These are phyloP conservation scores for Macroglossus sobrinus DNA, from an alignment of 2,113 vertebrate genomes.

Conservation along the genomic window DNA sequence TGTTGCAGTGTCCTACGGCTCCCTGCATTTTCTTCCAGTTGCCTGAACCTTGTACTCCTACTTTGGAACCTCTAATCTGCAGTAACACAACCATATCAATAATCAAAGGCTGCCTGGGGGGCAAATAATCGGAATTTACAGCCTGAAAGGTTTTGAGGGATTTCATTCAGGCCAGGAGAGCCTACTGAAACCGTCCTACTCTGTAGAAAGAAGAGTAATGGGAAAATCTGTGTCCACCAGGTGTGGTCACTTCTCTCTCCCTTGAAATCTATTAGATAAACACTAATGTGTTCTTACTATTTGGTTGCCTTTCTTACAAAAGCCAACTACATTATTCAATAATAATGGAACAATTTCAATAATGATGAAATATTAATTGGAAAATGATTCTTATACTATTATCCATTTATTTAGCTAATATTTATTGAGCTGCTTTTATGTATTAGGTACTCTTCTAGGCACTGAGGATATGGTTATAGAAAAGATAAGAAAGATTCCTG, in stretches of 20 bases:
- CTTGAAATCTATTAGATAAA: neutral
- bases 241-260: neutral
- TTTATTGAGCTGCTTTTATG: neutral
- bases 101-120: neutral
- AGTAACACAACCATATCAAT: neutral
- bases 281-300: neutral
- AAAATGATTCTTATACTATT: neutral
- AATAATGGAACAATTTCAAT: neutral
- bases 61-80: too few species aligned
- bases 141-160: neutral
- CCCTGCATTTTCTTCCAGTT: too few species aligned
- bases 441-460: neutral
- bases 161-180: neutral
- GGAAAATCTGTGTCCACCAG: neutral
- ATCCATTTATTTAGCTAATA: neutral
- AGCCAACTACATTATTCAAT: neutral
- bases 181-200: neutral
- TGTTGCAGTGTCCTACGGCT: too few species aligned
- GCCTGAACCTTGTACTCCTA: too few species aligned
- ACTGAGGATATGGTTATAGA: neutral
- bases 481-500: neutral
- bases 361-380: neutral
- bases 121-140: neutral
- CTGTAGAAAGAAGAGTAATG: neutral
- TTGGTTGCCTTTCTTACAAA: neutral